Percentiles rank a stretch among this genome's conserved stretches.
phyloP scores from a whole-genome alignment of 2,888 invertebrate genomes.

The Carabus problematicus region DNA sequence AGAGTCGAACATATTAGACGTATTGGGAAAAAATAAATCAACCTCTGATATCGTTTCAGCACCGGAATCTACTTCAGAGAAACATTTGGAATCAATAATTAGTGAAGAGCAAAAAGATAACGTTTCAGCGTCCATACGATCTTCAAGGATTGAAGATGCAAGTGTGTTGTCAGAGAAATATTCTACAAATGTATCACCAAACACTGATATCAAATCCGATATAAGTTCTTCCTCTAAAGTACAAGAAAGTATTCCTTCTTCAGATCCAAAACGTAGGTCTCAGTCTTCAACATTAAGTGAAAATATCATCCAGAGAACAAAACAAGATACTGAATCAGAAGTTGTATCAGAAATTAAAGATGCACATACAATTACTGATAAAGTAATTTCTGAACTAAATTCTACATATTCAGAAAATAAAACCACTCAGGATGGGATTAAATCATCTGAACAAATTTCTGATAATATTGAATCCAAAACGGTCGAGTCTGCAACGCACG shows the following conservation, averaged over 20 bases:
- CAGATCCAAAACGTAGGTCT: too few relatives aligned
- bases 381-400: not conserved
- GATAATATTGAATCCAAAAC: not conserved
- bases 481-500: too few relatives aligned
- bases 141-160: not conserved
- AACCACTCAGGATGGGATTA: not conserved
- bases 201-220: not conserved
- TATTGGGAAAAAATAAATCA: too few relatives aligned
- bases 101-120: not conserved
- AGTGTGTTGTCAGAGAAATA: slow-evolving; percentile 2
- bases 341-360: slow-evolving; percentile 2
- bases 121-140: not conserved
- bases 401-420: too few relatives aligned
- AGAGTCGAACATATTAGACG: too few relatives aligned
- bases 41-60: not conserved
- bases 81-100: not conserved
- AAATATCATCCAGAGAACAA: too few relatives aligned
- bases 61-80: not conserved
- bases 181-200: slow-evolving; percentile 10
- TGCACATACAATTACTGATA: not conserved
- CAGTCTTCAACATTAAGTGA: too few relatives aligned
- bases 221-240: not conserved
- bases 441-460: slow-evolving; percentile 17
- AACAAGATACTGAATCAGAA: not conserved
- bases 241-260: not conserved